Evolutionary conservation across 2,113 vertebrate species (phyloP), one percentile per base, ranked within the genome.

Genomic region (Cebidichthys violaceus): DNA sequence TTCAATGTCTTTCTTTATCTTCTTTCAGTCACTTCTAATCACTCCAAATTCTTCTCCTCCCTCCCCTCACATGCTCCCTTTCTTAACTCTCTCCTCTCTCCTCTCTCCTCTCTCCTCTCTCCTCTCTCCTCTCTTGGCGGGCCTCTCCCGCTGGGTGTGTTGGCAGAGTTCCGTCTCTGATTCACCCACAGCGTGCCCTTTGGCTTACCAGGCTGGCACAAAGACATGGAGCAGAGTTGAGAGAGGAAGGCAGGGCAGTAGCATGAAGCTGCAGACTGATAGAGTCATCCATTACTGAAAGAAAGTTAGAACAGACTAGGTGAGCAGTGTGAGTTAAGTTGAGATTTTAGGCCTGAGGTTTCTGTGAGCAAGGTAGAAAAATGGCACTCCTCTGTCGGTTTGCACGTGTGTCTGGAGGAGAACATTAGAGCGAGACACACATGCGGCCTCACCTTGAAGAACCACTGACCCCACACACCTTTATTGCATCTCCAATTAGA

Each of bases 371-470:
- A 41, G 75, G 71, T 70, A 74, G 79, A 89, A 84, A 33, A 87
- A 79, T 39, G 81, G 77, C 67, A 62, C 45, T 35, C 57, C 35
- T 54, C 50, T 5, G 65, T 27, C 2, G 22, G 73, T 72, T 81
- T 52, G 60, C 79, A 82, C 81, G 24, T 82, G 81, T 73, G 84
- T 77, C 84, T 86, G 55, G 65, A 79, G 68, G 82, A 85, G 79
- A 79, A 86, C 79, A 69, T 87, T 77, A 85, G 75, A 88, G 82
- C 65, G 86, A 90, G 64, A 87, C 77, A 77, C 79, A 83, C 88
- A 83, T 22, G 77, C 76, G 75, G 87, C 86, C 85, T 95, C 93
- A 95, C 94, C 94, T 95, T 95, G 93, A 95, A 86, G 90, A 95
- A 92, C 81, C 92, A 92, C 93, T 95, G 95, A 95, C 93, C 94